These are phyloP conservation scores for Entomyzon cyanotis DNA, from an alignment of 2,113 vertebrate genomes.

Conservation along the genomic window DNA sequence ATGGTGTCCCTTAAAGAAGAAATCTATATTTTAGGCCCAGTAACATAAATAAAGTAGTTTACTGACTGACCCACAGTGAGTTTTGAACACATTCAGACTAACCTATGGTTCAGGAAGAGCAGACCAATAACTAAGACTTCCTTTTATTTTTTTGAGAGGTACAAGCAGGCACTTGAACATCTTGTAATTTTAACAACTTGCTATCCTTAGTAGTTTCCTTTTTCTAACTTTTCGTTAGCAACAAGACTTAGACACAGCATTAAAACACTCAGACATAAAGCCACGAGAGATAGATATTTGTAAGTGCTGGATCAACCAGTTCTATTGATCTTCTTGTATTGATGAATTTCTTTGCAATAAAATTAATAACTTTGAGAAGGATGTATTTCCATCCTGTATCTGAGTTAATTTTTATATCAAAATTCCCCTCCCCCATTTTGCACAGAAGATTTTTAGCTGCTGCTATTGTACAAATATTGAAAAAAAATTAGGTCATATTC, in stretches of 20 bases:
- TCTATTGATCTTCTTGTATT: not conserved
- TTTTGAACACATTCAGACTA: not conserved
- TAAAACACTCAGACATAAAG: not conserved
- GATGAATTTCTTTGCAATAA: not conserved
- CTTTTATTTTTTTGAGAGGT: not conserved
- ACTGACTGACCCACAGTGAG: not conserved
- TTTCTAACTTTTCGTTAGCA: not conserved
- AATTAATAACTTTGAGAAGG: not conserved
- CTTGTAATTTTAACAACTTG: not conserved
- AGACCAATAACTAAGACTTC: not conserved
- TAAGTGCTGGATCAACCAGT: not conserved
- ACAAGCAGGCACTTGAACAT: not conserved
- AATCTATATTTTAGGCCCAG: not conserved
- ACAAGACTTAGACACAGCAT: accelerated
- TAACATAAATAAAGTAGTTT: not conserved
- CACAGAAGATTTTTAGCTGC: not conserved
- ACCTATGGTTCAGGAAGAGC: not conserved
- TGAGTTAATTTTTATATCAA: not conserved
- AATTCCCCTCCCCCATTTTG: not conserved
- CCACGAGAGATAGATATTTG: not conserved
- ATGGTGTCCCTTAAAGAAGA: not conserved
- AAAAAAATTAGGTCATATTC: not conserved
- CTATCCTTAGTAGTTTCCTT: not conserved
- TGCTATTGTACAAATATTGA: not conserved
- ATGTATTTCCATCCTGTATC: not conserved